Evolutionary conservation across 1,140 invertebrate species (phyloP), one percentile per base, ranked within the genome.

Genomic region (Diplogasteroides magnus): DNA sequence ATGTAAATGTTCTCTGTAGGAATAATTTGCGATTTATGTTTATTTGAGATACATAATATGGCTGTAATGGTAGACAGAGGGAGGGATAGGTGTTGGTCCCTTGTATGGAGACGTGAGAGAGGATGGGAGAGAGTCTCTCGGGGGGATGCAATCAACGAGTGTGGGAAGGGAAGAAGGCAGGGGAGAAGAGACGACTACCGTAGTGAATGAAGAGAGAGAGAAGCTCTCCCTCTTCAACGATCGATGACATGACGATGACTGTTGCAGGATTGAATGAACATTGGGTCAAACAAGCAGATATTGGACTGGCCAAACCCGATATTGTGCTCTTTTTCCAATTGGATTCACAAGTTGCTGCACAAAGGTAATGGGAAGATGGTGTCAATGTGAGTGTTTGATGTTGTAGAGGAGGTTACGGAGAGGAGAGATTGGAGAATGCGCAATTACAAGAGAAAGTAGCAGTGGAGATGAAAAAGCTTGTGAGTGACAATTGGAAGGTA

Each of bases 231-330:
- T 64, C 62, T 48, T 65, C 63, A 15, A n/a, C 27, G 23, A 63
- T 32, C 31, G 27, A 56, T 65, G 63, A 37, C 63, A 65, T 48
- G 19, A 6, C 19, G 6, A 48, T 69, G 14, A 2, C 28, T 31
- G n/a, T 72, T 72, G n/a, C 65, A 67, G 70, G 70, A 29, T 57
- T 72, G 2, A 57, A 71, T 6, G 64, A 61, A 23, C 3, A 67
- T 2, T 72, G 70, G 70, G 70, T 67, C 1, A 71, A 61, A 25
- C 37, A 31, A 1, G 27, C 70, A 0, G 70, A 72, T 31, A 37
- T 67, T 19, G 70, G 70, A 55, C 65, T 72, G n/a, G 64, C 70
- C 15, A 58, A 60, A 31, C 70, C 70, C 1, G 70, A 72, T 58
- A 56, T 31, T 27, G 70, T 72, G 2, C 64, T 72, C 60, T 67